phyloP scores from a whole-genome alignment of 2,888 invertebrate genomes.

The Ormyrus labotus region DNA sequence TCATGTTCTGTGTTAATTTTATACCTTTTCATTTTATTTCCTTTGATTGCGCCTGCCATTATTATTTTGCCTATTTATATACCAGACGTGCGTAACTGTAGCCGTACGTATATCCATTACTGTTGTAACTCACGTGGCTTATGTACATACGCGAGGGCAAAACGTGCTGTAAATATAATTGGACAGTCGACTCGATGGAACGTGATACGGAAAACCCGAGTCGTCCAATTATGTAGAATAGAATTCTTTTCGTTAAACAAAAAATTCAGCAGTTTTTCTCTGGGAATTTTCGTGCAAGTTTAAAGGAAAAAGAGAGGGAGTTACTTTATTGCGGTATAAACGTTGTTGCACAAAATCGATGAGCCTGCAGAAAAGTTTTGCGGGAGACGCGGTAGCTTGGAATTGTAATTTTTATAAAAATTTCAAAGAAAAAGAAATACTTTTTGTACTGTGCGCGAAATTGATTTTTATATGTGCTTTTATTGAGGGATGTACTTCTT shows the following conservation, averaged over 20 bases:
- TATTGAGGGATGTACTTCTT: not conserved
- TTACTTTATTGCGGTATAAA: conserved; percentile 2
- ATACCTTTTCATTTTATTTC: conserved; percentile 52
- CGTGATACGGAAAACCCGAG: not conserved
- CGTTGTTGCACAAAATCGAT: conserved; percentile 33
- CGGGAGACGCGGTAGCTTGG: conserved; percentile 9
- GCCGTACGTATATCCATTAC: conserved; percentile 16
- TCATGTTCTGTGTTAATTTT: conserved; percentile 54
- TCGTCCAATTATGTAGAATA: conserved; percentile 31
- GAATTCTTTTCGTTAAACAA: not conserved
- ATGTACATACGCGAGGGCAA: not conserved
- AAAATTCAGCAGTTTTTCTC: conserved; percentile 30
- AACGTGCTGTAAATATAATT: conserved; percentile 38
- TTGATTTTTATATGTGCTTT: no score
- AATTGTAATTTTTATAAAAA: conserved; percentile 24
- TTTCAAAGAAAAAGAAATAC: conserved; percentile 24
- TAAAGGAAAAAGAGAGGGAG: not conserved
- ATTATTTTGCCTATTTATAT: conserved; percentile 32
- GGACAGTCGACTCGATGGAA: conserved; percentile 7
- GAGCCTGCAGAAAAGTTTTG: conserved; percentile 42
- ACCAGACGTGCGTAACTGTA: conserved; percentile 27
- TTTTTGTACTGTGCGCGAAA: not conserved
- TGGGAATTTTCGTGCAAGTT: conserved; percentile 30
- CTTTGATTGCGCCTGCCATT: conserved; percentile 45
- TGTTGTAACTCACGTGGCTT: conserved; percentile 32